Percentiles rank a stretch among this genome's conserved stretches.
phyloP scores from a whole-genome alignment of 2,113 vertebrate genomes.

The Epinephelus cyanopodus region DNA sequence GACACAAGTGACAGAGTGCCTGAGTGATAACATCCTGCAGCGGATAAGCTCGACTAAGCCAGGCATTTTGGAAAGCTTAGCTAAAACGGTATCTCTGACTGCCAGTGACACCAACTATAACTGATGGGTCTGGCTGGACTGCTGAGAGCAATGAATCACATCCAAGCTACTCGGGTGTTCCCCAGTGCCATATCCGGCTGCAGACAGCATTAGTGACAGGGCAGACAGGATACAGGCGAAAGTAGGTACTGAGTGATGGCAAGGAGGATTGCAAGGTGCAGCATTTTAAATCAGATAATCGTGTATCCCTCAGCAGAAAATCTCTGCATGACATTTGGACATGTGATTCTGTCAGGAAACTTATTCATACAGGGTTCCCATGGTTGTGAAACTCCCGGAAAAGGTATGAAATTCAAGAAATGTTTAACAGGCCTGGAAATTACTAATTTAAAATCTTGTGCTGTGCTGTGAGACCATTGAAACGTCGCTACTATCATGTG shows the following conservation, averaged over 20 bases:
- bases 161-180: constrained; percentile 60
- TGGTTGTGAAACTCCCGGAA: too few relatives aligned
- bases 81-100: constrained; percentile 66
- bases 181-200: constrained; percentile 39
- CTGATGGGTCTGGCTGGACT: constrained; percentile 64
- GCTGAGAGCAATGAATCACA: constrained; percentile 76
- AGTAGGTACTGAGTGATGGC: constrained; percentile 58
- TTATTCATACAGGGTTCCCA: too few relatives aligned
- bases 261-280: constrained; percentile 49
- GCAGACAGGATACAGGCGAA: constrained; percentile 50
- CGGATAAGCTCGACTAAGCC: constrained; percentile 68
- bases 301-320: constrained; percentile 18
- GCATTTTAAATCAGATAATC: constrained; percentile 27
- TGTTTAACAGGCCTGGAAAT: too few relatives aligned
- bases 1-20: constrained; percentile 75
- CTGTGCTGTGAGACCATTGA: too few relatives aligned
- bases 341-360: background rate
- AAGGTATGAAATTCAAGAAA: too few relatives aligned
- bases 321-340: background rate
- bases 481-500: too few relatives aligned
- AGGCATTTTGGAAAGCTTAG: constrained; percentile 71
- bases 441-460: too few relatives aligned
- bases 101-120: constrained; percentile 62
- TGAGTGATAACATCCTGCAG: constrained; percentile 79
- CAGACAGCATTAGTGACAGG: constrained; percentile 40